Base-by-base conservation (phyloP, 2,888 invertebrate genomes). In the Orthosia gracilis region DNA sequence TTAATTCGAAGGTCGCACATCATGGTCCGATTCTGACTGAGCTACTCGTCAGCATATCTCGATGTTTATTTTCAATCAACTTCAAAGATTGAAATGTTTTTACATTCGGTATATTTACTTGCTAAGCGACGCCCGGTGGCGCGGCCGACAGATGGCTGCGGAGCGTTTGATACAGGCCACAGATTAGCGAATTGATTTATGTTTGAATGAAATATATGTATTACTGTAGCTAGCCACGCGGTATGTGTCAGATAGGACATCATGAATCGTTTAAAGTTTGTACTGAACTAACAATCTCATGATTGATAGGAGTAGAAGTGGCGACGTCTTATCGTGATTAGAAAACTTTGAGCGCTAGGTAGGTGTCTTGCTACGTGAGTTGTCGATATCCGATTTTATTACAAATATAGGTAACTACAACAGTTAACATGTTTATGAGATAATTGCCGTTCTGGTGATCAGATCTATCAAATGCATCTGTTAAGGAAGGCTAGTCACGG, bases 41-140 rank as follows among this genome's bases (percentile, higher is more conserved):
- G 49, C 40, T 9, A 31, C 54, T 58, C 77, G 23, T 13, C 31
- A 31, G 55, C 31, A 47, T 45, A 57, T 23, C 52, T 54, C 31
- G 1, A 12, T 84, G 69, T 81, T 75, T 72, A 76, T 58, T 47
- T 72, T 81, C 23, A 69, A 65, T 76, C 85, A 65, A 84, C 76
- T 70, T 82, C 82, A 81, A 81, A 85, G 82, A 55, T 40, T 40
- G 40, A 13, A 23, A 69, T 69, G 65, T 70, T 81, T 75, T 84
- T 57, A 67, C 52, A 58, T 55, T 49, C 47, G 12, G 26, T 55
- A 57, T 66, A 69, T 84, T 82, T 69, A 59, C 63, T 66, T 31
- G 31, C 59, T 47, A 31, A 59, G 80, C 59, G 59, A 59, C 52
- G 58, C 45, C 17, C 64, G n/a, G 18, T 31, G 7, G 4, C 49